These are phyloP conservation scores for Pampus argenteus DNA, from an alignment of 2,797 vertebrate genomes.

Conservation along the genomic window DNA sequence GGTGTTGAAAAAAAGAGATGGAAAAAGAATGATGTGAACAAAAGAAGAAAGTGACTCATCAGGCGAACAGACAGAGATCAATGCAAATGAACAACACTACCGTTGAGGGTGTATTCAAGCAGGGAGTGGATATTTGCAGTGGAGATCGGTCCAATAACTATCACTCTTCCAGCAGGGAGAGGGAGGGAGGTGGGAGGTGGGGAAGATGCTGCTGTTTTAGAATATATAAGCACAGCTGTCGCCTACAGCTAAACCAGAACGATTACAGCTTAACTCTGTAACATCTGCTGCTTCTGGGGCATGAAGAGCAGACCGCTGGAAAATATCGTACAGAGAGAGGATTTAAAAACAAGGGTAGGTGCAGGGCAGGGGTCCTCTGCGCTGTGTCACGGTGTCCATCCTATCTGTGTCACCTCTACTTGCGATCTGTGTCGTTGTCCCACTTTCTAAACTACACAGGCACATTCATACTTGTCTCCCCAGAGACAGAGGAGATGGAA, in stretches of 20 bases:
- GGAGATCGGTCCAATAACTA: constrained; percentile 48
- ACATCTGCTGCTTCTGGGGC: constrained; percentile 73
- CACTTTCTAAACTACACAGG: constrained; percentile 48
- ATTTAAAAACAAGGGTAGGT: constrained; percentile 55
- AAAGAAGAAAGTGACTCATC: constrained; percentile 52
- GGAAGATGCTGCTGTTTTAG: constrained; percentile 64
- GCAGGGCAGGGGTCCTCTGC: constrained; percentile 42
- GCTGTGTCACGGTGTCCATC: constrained; percentile 37
- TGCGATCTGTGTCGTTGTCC: constrained; percentile 44
- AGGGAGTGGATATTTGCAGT: constrained; percentile 46
- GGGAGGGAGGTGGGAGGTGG: constrained; percentile 34
- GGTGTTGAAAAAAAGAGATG: constrained; percentile 44
- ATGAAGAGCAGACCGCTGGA: constrained; percentile 37
- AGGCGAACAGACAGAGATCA: constrained; percentile 48
- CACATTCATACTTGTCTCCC: constrained; percentile 28
- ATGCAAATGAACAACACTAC: constrained; percentile 60
- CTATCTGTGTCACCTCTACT: constrained; percentile 57
- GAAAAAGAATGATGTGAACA: constrained; percentile 51
- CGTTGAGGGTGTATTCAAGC: constrained; percentile 34
- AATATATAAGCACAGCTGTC: constrained; percentile 76
- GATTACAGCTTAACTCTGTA: constrained; percentile 74
- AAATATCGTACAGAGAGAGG: constrained; percentile 41
- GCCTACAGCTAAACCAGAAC: constrained; percentile 68
- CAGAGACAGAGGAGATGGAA: constrained; percentile 41
- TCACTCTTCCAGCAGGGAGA: constrained; percentile 49